Conservation (phyloP, 1,140 invertebrate species). For the Anadara kagoshimensis region DNA sequence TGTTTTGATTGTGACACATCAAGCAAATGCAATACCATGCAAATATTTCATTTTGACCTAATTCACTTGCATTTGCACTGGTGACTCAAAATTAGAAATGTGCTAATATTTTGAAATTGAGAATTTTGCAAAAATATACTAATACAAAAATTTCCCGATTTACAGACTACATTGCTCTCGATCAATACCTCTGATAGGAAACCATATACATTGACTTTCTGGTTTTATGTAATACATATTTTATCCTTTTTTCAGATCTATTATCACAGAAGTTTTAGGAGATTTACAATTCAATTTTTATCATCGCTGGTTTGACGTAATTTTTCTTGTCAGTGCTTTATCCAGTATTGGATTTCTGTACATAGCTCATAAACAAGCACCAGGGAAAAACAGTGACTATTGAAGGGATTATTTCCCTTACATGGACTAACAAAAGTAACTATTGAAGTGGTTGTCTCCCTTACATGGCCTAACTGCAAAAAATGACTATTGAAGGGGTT, state of each 20-base stretch:
- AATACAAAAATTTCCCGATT: too few species aligned
- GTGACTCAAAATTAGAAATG: too few species aligned
- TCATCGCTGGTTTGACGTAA: constrained; percentile 99
- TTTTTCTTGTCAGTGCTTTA: constrained; percentile 97
- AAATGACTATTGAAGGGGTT: not conserved
- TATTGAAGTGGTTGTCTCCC: not conserved
- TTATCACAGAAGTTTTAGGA: constrained; percentile 98
- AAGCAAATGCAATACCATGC: too few species aligned
- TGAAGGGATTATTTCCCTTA: not conserved
- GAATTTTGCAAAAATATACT: too few species aligned
- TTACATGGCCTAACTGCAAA: not conserved
- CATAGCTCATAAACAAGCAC: constrained; percentile 81
- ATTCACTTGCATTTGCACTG: too few species aligned
- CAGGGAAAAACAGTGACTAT: constrained; percentile 21
- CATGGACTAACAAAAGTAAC: not conserved
- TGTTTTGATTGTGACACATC: too few species aligned
- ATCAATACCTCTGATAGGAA: too few species aligned
- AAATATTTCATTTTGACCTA: too few species aligned
- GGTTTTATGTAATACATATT: too few species aligned
- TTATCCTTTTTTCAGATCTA: constrained; percentile 79
- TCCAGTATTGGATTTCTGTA: constrained; percentile 97
- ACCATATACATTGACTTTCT: too few species aligned
- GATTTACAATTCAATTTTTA: constrained; percentile 99
- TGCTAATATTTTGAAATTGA: too few species aligned
- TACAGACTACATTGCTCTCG: too few species aligned